phyloP scores from a whole-genome alignment of 2,113 vertebrate species.

The Anthoscopus minutus region DNA sequence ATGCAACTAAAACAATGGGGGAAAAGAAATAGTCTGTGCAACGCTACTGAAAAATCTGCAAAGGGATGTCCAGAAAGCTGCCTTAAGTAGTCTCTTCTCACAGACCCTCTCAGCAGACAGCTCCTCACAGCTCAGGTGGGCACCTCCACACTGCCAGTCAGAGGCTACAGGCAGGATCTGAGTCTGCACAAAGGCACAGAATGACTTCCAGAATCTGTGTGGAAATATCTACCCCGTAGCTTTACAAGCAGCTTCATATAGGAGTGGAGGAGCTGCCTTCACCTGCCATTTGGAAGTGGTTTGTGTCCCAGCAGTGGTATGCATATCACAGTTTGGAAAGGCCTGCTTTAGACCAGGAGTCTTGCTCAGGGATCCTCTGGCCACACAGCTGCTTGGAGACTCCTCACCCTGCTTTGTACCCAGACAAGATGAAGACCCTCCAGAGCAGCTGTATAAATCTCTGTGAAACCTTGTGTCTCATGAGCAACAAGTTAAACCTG shows the following conservation, averaged over 20 bases:
- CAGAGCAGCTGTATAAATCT: background rate
- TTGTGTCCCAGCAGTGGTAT: background rate
- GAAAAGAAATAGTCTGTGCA: background rate
- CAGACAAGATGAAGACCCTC: background rate
- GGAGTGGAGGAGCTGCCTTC: background rate
- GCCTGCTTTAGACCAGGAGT: background rate
- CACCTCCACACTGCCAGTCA: background rate
- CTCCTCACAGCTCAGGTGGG: background rate
- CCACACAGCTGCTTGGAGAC: background rate
- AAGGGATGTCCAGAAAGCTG: background rate
- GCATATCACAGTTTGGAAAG: background rate
- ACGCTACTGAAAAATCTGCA: background rate
- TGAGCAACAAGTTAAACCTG: background rate
- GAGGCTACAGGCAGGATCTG: background rate
- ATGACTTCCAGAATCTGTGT: background rate
- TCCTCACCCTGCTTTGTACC: background rate
- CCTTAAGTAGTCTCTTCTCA: background rate
- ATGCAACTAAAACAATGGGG: background rate
- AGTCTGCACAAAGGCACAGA: background rate
- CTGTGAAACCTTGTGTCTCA: background rate
- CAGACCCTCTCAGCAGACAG: background rate
- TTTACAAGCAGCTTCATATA: background rate
- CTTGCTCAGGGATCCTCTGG: background rate
- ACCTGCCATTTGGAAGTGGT: background rate
- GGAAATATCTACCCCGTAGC: background rate